Percentiles rank a stretch among this genome's conserved stretches.
Evolutionary conservation across 2,888 invertebrate genomes (phyloP).

Genomic region (Corbicula japonica): DNA sequence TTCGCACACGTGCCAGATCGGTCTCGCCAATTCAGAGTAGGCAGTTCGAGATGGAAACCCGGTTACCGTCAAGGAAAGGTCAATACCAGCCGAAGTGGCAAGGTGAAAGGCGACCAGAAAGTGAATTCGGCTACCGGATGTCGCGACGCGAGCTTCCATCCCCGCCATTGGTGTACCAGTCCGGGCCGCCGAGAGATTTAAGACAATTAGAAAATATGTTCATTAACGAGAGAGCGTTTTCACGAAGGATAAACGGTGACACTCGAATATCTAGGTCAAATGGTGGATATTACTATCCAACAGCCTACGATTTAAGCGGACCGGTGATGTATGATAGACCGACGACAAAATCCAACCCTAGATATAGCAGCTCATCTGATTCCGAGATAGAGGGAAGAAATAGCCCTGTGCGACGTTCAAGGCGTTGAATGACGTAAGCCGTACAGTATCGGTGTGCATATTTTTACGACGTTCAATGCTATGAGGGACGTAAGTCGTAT

Average conservation of each 20-base stretch:
- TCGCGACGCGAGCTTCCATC: conserved; percentile 46
- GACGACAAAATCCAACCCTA: conserved; percentile 63
- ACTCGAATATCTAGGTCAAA: conserved; percentile 32
- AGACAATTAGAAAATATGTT: conserved; percentile 22
- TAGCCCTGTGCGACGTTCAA: conserved; percentile 2
- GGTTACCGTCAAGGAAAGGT: not conserved
- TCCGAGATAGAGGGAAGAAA: conserved; percentile 7
- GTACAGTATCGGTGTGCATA: not conserved
- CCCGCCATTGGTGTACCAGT: too few species aligned
- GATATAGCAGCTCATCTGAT: conserved; percentile 50
- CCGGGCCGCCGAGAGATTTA: conserved; percentile 12
- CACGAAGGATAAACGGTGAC: conserved; percentile 44
- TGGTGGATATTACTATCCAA: conserved; percentile 45
- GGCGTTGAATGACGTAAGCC: conserved; percentile 8
- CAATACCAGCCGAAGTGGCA: conserved; percentile 41
- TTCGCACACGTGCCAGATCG: conserved; percentile 38
- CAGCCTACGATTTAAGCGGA: conserved; percentile 51
- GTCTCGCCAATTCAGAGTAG: conserved; percentile 46
- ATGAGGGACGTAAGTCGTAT: conserved; percentile 1
- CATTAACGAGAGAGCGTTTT: conserved; percentile 56
- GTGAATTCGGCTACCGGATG: conserved; percentile 45
- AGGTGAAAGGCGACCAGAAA: conserved; percentile 32
- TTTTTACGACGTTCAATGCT: not conserved
- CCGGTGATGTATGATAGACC: conserved; percentile 45
- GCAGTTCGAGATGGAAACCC: conserved; percentile 18